Evolutionary conservation across 1,140 invertebrate genomes (phyloP).

Genomic region (Drosophila triauraria): DNA sequence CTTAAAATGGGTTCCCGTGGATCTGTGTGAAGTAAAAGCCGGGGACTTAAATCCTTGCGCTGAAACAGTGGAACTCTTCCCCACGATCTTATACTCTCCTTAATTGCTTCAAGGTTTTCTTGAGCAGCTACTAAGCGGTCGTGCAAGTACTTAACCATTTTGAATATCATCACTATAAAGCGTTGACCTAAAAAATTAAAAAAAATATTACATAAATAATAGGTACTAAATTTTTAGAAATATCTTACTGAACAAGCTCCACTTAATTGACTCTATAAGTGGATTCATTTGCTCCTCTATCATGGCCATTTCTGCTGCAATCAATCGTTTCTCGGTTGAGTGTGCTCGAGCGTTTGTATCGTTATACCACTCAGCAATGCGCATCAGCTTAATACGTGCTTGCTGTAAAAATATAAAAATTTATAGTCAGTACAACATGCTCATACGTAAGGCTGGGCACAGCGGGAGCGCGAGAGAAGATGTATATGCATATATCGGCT

Average conservation of each 20-base stretch:
- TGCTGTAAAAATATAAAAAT: conserved; percentile 39
- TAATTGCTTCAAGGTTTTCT: conserved; percentile 84
- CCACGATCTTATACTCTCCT: conserved; percentile 87
- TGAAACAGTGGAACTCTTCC: conserved; percentile 87
- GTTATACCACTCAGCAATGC: conserved; percentile 87
- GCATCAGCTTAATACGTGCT: conserved; percentile 66
- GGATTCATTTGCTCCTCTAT: conserved; percentile 87
- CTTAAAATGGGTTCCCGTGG: conserved; percentile 85
- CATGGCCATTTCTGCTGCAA: conserved; percentile 86
- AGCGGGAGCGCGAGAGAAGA: no score
- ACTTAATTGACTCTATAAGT: conserved; percentile 87
- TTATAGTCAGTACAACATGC: not conserved
- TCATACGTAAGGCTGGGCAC: no score
- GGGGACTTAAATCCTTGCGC: conserved; percentile 86
- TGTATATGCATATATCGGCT: no score
- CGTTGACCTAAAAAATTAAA: conserved; percentile 40
- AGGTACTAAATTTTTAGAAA: not conserved
- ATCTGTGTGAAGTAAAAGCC: conserved; percentile 86
- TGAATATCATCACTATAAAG: conserved; percentile 63
- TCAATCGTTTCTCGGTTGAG: conserved; percentile 87
- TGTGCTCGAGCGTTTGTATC: conserved; percentile 87
- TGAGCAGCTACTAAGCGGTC: conserved; percentile 88
- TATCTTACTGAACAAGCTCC: conserved; percentile 87
- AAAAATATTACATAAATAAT: not conserved
- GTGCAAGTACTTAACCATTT: conserved; percentile 85